A percentile compares a stretch with the other conserved stretches of the same genome.
These are phyloP conservation scores for Plutella xylostella DNA, from an alignment of 2,888 invertebrate species.

Conservation along the genomic window DNA sequence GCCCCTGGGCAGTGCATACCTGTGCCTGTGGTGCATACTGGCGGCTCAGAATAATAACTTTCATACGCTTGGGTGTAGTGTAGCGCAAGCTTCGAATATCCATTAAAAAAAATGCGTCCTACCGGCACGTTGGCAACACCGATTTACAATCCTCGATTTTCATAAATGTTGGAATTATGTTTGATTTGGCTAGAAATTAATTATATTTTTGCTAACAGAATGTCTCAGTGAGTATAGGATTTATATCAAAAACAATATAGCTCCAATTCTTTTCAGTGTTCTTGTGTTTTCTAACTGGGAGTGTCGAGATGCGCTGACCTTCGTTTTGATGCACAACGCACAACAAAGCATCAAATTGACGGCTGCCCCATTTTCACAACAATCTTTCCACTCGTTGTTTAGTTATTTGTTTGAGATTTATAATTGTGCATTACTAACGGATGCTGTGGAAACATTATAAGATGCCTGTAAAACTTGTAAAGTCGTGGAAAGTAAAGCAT, in stretches of 20 bases:
- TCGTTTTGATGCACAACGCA: constrained; percentile 72
- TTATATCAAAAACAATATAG: constrained; percentile 26
- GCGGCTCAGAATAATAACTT: no score
- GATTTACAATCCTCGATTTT: constrained; percentile 48
- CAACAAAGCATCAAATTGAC: constrained; percentile 73
- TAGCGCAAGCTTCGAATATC: neutral
- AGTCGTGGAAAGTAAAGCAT: constrained; percentile 49
- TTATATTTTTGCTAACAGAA: constrained; percentile 44
- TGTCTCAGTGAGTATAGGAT: constrained; percentile 64
- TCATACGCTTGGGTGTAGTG: no score
- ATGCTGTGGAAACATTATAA: constrained; percentile 30
- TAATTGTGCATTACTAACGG: constrained; percentile 22
- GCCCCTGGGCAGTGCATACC: no score
- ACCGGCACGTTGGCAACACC: constrained; percentile 43
- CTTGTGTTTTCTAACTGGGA: constrained; percentile 42
- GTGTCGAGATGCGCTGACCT: constrained; percentile 70
- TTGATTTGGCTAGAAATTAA: constrained; percentile 57
- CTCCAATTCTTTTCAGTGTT: constrained; percentile 25
- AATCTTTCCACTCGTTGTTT: constrained; percentile 48
- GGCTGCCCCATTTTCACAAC: constrained; percentile 71
- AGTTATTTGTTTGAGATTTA: constrained; percentile 28
- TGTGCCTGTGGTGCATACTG: no score
- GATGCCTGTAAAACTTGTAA: no score
- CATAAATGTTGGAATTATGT: constrained; percentile 61
- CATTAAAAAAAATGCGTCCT: neutral